A percentile compares a stretch with the other conserved stretches of the same genome.
phyloP scores from a whole-genome alignment of 2,113 vertebrate species.

The Prunella himalayana region DNA sequence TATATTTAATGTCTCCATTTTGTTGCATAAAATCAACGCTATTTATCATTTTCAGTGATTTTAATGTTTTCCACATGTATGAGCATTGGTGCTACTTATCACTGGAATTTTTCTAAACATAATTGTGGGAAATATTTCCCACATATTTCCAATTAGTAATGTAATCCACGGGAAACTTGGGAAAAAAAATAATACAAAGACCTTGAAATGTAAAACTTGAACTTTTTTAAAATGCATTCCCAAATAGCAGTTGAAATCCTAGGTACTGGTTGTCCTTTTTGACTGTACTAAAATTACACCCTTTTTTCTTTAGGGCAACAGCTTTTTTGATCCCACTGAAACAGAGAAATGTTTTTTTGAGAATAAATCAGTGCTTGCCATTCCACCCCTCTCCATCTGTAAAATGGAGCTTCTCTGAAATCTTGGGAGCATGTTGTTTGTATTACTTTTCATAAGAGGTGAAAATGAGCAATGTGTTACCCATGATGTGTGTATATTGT shows the following conservation, averaged over 20 bases:
- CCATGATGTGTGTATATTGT: neutral
- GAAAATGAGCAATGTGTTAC: neutral
- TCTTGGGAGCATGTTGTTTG: neutral
- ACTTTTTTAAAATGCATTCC: conserved; percentile 2
- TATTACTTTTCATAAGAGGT: neutral
- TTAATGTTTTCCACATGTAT: conserved; percentile 33
- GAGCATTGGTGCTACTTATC: conserved; percentile 39
- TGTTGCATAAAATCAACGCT: neutral
- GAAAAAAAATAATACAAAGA: neutral
- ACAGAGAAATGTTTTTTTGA: neutral
- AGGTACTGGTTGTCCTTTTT: neutral
- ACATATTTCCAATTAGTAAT: conserved; percentile 65
- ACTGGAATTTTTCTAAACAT: conserved; percentile 28
- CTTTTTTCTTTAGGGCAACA: neutral
- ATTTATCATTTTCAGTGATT: conserved; percentile 1
- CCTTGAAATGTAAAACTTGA: conserved; percentile 69
- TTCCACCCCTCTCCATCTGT: neutral
- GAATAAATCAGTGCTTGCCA: neutral
- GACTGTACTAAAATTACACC: neutral
- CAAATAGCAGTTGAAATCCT: neutral
- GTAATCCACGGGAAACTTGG: conserved; percentile 10
- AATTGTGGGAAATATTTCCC: conserved; percentile 60
- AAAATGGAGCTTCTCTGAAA: neutral
- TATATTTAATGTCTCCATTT: neutral
- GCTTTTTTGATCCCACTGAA: neutral